These are phyloP conservation scores for Trichopria drosophilae DNA, from an alignment of 2,888 invertebrate species.

Conservation along the genomic window DNA sequence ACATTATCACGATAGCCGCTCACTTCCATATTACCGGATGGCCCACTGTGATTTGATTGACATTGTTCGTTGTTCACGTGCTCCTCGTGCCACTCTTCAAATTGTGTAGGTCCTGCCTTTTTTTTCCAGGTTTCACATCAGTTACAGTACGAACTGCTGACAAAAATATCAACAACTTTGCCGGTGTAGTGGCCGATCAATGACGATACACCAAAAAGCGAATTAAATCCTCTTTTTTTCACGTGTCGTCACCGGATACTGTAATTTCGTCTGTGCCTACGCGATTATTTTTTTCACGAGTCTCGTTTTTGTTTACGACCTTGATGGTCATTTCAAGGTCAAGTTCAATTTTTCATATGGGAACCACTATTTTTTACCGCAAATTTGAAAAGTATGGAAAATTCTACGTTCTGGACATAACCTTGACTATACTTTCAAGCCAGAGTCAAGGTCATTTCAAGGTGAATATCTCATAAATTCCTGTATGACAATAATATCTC, in stretches of 20 bases:
- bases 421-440: too few species aligned
- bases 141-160: conserved; percentile 22
- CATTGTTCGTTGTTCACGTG: conserved; percentile 24
- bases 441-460: too few species aligned
- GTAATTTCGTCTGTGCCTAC: conserved; percentile 12
- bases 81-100: conserved; percentile 34
- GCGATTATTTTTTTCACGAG: conserved; percentile 19
- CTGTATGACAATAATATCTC: too few species aligned
- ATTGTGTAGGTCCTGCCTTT: conserved; percentile 30
- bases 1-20: too few species aligned
- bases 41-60: conserved; percentile 28
- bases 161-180: conserved; percentile 20
- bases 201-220: conserved; percentile 23
- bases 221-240: conserved; percentile 27
- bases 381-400: too few species aligned
- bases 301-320: conserved; percentile 30
- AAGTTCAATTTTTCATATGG: too few species aligned
- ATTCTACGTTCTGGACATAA: too few species aligned
- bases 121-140: conserved; percentile 26
- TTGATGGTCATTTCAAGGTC: too few species aligned
- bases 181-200: conserved; percentile 27
- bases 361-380: too few species aligned
- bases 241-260: conserved; percentile 25
- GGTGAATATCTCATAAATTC: too few species aligned
- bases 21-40: too few species aligned